These are phyloP conservation scores for Charaxes varanes DNA, from an alignment of 1,140 invertebrate species.

Conservation along the genomic window DNA sequence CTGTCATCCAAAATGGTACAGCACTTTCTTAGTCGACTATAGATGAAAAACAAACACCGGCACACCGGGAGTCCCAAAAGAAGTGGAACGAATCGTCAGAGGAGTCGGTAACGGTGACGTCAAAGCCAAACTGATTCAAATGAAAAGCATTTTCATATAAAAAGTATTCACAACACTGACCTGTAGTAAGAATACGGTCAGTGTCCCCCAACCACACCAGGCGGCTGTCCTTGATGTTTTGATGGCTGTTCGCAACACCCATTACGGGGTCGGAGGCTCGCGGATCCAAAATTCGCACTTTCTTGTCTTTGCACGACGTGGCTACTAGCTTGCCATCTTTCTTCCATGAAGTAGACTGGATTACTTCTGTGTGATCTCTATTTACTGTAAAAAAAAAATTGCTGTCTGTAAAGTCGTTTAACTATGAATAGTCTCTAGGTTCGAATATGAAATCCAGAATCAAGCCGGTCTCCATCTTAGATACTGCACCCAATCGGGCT, in stretches of 20 bases:
- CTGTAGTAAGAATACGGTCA: conserved; percentile 88
- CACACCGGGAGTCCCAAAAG: too few relatives aligned
- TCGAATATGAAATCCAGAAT: too few relatives aligned
- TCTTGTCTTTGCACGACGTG: conserved; percentile 87
- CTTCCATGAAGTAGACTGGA: conserved; percentile 90
- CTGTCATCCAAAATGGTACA: too few relatives aligned
- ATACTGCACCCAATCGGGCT: too few relatives aligned
- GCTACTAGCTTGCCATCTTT: conserved; percentile 85
- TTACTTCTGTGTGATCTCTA: conserved; percentile 86
- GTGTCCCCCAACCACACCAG: conserved; percentile 91
- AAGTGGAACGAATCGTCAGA: too few relatives aligned
- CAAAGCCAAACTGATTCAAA: too few relatives aligned
- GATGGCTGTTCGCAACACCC: conserved; percentile 83
- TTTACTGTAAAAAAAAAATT: conserved; percentile 73
- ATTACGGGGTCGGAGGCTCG: conserved; percentile 77
- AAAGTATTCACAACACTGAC: conserved; percentile 36
- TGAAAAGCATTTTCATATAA: neutral
- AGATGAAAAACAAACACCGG: neutral
- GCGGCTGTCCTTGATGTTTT: conserved; percentile 92
- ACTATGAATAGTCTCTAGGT: too few relatives aligned
- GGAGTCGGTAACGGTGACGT: too few relatives aligned
- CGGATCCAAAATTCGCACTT: conserved; percentile 87
- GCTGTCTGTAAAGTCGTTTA: neutral
- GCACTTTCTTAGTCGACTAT: too few relatives aligned
- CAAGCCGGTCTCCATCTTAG: too few relatives aligned